Conservation (phyloP, 2,113 vertebrate genomes). For the Gavia stellata region DNA sequence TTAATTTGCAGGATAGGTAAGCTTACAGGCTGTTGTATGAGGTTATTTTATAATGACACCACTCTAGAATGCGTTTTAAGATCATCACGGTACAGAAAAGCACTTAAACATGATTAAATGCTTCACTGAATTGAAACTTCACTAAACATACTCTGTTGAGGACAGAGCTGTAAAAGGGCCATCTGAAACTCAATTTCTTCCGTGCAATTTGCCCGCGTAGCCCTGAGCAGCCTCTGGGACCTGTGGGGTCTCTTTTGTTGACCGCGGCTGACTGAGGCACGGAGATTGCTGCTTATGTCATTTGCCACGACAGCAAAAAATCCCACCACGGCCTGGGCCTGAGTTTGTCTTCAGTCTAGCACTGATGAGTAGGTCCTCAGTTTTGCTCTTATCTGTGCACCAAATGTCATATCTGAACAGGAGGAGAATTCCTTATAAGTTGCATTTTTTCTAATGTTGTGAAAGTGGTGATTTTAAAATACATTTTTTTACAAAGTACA, state of each 20-base stretch:
- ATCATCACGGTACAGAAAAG: not conserved
- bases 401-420: not conserved
- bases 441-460: not conserved
- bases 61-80: not conserved
- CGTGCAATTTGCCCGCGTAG: not conserved
- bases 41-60: not conserved
- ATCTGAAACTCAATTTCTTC: not conserved
- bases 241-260: not conserved
- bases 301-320: not conserved
- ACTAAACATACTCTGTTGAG: accelerated
- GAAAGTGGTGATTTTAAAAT: not conserved
- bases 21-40: not conserved
- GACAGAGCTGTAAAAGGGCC: not conserved
- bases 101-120: not conserved
- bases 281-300: accelerated
- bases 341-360: not conserved
- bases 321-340: not conserved
- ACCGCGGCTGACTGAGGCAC: not conserved
- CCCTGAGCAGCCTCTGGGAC: not conserved
- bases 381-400: too few species aligned
- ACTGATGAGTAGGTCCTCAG: too few species aligned
- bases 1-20: not conserved
- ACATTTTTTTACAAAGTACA: not conserved
- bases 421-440: not conserved
- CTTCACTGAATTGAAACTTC: not conserved